Evolutionary conservation across 1,140 invertebrate species (phyloP), one percentile per base, ranked within the genome.

Genomic region (Delia radicum): DNA sequence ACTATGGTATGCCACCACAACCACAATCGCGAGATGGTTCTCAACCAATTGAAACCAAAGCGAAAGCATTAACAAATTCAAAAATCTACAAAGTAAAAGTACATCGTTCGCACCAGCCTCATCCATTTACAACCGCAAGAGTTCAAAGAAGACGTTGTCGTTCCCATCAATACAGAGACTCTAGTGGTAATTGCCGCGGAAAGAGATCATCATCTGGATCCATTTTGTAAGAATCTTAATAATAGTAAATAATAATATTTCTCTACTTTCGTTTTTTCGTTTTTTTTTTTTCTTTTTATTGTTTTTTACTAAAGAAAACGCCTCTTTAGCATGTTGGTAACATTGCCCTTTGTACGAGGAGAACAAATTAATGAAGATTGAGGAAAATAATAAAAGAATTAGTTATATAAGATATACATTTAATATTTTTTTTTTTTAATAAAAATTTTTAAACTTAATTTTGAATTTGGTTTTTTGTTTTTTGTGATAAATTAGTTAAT

Each of bases 61-160:
- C 29, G 2, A 67, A 31, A 31, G 15, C 28, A 3, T 24, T 65
- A 1, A 69, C 13, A 24, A 69, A 84, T 55, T 84, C 82, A 26
- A 79, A 79, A 73, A 84, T 84, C 18, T 84, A 79, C 73, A 84
- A 82, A 78, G 77, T 84, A 10, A 84, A 82, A 79, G 80, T 82
- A 75, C 81, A 79, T 76, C 79, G 81, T 8, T 79, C 77, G 78
- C 46, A 28, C 24, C 29, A 62, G 29, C n/a, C 72, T 42, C 7
- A 33, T 31, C n/a, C 33, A 65, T 27, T 26, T 74, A 31, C 75
- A 29, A 18, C 65, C n/a, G n/a, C n/a, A n/a, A n/a, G n/a, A n/a
- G n/a, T n/a, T 10, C 65, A 69, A 24, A 21, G 15, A 21, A 77
- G 8, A 29, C 61, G 79, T 12, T 84, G 82, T 74, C 81, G 81